Evolutionary conservation across 2,797 vertebrate species (phyloP).

Genomic region (Salarias fasciatus): DNA sequence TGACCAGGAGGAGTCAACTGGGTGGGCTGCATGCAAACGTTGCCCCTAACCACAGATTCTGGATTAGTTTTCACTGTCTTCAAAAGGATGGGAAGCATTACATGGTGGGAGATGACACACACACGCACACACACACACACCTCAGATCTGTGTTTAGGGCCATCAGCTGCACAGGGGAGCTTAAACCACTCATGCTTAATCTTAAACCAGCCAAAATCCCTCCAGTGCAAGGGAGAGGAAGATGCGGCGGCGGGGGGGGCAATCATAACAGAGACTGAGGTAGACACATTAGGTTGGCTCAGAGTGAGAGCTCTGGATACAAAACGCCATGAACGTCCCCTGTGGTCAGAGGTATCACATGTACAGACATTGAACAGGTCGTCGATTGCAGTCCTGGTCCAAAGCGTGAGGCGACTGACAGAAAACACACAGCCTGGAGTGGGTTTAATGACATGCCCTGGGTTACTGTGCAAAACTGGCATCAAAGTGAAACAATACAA

Average conservation of each 20-base stretch:
- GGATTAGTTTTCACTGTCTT: slow-evolving; percentile 52
- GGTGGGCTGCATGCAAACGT: slow-evolving; percentile 68
- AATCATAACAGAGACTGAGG: slow-evolving; percentile 87
- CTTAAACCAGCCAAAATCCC: slow-evolving; percentile 67
- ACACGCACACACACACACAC: slow-evolving; percentile 1
- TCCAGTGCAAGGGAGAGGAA: slow-evolving; percentile 65
- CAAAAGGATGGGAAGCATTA: slow-evolving; percentile 31
- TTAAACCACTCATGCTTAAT: slow-evolving; percentile 65
- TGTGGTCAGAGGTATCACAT: slow-evolving; percentile 67
- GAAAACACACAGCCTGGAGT: too few species aligned
- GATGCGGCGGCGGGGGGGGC: slow-evolving; percentile 58
- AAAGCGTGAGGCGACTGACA: too few species aligned
- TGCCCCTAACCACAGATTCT: slow-evolving; percentile 70
- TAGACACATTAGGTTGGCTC: slow-evolving; percentile 87
- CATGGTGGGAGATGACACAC: slow-evolving; percentile 41
- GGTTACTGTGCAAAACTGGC: too few species aligned
- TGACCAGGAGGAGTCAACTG: slow-evolving; percentile 71
- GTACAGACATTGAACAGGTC: slow-evolving; percentile 59
- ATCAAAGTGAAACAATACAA: too few species aligned
- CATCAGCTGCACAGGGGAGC: slow-evolving; percentile 55
- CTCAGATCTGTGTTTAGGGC: slow-evolving; percentile 68
- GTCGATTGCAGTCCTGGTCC: slow-evolving; percentile 24
- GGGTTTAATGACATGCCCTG: too few species aligned
- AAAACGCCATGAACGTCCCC: slow-evolving; percentile 71
- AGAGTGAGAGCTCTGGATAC: slow-evolving; percentile 79